Evolutionary conservation across 2,113 vertebrate species (phyloP), one percentile per base, ranked within the genome.

Genomic region (Cryptoleucopteryx plumbea): DNA sequence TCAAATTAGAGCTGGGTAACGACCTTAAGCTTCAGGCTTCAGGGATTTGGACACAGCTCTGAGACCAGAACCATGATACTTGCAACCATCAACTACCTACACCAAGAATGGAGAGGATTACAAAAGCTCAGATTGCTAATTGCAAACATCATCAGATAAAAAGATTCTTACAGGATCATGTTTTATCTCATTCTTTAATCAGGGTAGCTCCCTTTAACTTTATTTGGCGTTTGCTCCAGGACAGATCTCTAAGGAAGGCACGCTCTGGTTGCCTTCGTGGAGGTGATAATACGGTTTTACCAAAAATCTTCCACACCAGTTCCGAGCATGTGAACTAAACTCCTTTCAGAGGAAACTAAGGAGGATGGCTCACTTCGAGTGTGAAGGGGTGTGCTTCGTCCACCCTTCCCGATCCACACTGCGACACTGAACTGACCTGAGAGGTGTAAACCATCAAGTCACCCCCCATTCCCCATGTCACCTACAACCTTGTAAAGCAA

Each of bases 1-100:
- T 95, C 94, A 91, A 96, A 96, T 97, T 96, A 97, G 94, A 96
- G 96, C 89, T 66, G 95, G 66, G 93, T 80, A 93, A 96, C 86
- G 91, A 66, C 93, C 42, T 94, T 94, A 95, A 95, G 84, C 87
- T 95, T 93, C 52, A 83, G 70, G 83, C 83, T 84, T 75, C 77
- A 42, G 82, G 50, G 91, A 79, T 94, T 91, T 96, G 91, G 78
- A 94, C 11, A 47, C 73, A 90, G 45, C 58, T 88, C 79, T 92
- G 85, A 34, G 87, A 93, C 32, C 47, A 92, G 86, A 59, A 43
- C 48, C 1, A 2, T 77, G 58, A 82, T 31, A 87, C 88, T 83
- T 81, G 59, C 45, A 73, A 66, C 34, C 71, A 66, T 58, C 75
- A 55, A 42, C 82, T 92, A 86, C 92, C 75, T 86, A 78, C 63